Evolutionary conservation across 2,888 invertebrate genomes (phyloP), one percentile per base, ranked within the genome.

Genomic region (Vannuccia rotundouncinata): DNA sequence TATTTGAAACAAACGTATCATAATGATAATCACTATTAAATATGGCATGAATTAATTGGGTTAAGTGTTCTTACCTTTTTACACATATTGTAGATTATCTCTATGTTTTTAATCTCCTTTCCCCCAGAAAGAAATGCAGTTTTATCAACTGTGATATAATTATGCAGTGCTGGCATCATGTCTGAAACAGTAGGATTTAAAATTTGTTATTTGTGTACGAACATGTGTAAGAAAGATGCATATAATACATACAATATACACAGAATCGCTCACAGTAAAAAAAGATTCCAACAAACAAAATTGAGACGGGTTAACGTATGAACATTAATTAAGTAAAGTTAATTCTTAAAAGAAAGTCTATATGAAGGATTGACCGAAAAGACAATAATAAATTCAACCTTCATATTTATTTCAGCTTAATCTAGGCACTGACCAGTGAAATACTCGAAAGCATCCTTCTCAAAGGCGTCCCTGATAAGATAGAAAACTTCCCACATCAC

Each of bases 161-260:
- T 97, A 89, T 99, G 96, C 31, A 99, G 90, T 1, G 95, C 93
- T 0, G 98, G 96, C 96, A 98, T 97, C 93, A 99, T 95, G 85
- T 99, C 99, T 82, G 92, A 92, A 84, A 84, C 66, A 66, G 17
- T 10, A 45, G 45, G 45, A 17, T 45, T 45, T 45, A 45, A 10
- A 45, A 45, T 45, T 45, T 17, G 17, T 45, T 10, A 45, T n/a
- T n/a, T n/a, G n/a, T n/a, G n/a, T n/a, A n/a, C n/a, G n/a, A n/a
- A n/a, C n/a, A n/a, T n/a, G n/a, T n/a, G n/a, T n/a, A n/a, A n/a
- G n/a, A n/a, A n/a, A n/a, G n/a, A n/a, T n/a, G n/a, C n/a, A n/a
- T n/a, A n/a, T n/a, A n/a, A n/a, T n/a, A n/a, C n/a, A n/a, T n/a
- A n/a, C n/a, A n/a, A n/a, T n/a, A n/a, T n/a, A n/a, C n/a, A n/a